These are phyloP conservation scores for Candoia aspera DNA, from an alignment of 2,113 vertebrate species.

Conservation along the genomic window DNA sequence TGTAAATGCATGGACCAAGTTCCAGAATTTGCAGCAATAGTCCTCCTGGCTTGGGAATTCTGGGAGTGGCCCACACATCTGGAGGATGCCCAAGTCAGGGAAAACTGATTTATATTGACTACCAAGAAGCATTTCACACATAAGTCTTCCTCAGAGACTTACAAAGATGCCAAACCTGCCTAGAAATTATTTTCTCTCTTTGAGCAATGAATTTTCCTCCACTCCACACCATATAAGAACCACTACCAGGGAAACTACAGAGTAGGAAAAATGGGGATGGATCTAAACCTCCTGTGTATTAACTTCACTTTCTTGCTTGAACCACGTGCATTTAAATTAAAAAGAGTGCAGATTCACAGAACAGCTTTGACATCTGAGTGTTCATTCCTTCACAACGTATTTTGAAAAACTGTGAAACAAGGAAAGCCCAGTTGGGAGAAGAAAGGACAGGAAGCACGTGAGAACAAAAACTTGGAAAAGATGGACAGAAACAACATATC, in stretches of 20 bases:
- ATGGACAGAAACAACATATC: not conserved
- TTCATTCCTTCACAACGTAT: slow-evolving; percentile 7
- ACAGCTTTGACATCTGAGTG: slow-evolving; percentile 27
- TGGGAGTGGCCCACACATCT: too few relatives aligned
- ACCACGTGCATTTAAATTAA: not conserved
- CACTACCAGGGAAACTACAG: not conserved
- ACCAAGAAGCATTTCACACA: not conserved
- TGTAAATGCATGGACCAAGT: too few relatives aligned
- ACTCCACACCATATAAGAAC: not conserved
- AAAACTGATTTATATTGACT: too few relatives aligned
- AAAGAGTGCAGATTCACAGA: not conserved
- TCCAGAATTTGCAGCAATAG: too few relatives aligned
- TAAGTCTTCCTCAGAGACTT: not conserved
- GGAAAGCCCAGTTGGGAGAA: slow-evolving; percentile 41
- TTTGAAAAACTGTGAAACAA: slow-evolving; percentile 24
- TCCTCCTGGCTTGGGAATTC: too few relatives aligned
- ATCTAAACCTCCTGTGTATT: not conserved
- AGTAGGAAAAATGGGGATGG: not conserved
- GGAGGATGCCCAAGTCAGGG: too few relatives aligned
- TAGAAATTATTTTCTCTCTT: not conserved
- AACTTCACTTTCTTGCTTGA: not conserved
- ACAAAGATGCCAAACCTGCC: not conserved
- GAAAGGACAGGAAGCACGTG: slow-evolving; percentile 23
- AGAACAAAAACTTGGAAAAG: slow-evolving; percentile 19
- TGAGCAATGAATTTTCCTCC: not conserved